Conservation (phyloP, 2,113 vertebrate genomes). For the Callospermophilus lateralis region DNA sequence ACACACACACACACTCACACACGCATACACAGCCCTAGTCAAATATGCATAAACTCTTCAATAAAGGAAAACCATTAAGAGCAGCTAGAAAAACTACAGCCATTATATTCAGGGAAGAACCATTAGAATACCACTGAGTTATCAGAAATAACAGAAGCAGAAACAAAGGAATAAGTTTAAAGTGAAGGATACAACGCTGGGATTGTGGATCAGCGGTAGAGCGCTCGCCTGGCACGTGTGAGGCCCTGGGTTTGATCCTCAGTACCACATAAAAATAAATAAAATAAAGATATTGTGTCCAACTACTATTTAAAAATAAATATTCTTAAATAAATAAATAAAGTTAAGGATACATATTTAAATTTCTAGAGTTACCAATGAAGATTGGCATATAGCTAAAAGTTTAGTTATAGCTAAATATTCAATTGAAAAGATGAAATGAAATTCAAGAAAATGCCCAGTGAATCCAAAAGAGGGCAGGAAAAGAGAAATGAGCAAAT, state of each 20-base stretch:
- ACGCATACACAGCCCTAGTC: not conserved
- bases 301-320: no score
- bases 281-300: no score
- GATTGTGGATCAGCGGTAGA: no score
- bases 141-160: not conserved
- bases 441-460: not conserved
- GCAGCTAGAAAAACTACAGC: not conserved
- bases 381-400: not conserved
- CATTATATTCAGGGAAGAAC: not conserved
- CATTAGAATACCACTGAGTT: not conserved
- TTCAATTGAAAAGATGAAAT: not conserved
- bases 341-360: not conserved
- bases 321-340: not conserved
- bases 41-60: not conserved
- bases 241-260: no score
- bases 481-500: not conserved
- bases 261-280: no score
- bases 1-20: no score
- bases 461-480: not conserved
- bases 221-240: no score
- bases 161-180: conserved; percentile 6
- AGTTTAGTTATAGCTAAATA: not conserved
- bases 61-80: not conserved
- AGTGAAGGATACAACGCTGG: not conserved
- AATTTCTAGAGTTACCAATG: not conserved